These are phyloP conservation scores for Ectropis grisescens DNA, from an alignment of 1,140 invertebrate genomes.

Conservation along the genomic window DNA sequence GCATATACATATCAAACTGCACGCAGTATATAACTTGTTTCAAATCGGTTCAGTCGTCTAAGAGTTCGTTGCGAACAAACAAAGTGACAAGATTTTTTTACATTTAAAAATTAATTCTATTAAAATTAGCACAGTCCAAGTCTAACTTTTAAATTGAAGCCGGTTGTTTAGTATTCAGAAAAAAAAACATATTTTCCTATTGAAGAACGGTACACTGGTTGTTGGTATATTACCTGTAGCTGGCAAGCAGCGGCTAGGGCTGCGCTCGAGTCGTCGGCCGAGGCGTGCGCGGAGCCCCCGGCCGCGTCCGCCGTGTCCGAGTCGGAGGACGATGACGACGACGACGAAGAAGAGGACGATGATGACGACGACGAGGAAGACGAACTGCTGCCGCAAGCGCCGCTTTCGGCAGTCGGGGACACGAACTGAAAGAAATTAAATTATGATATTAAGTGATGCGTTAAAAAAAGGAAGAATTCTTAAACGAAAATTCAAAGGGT, in stretches of 20 bases:
- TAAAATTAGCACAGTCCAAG: too few species aligned
- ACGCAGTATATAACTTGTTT: too few species aligned
- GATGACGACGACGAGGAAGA: slow-evolving; percentile 48
- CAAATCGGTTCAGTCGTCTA: too few species aligned
- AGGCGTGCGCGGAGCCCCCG: slow-evolving; percentile 43
- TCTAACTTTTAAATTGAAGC: neutral
- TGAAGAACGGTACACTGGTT: too few species aligned
- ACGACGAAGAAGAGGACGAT: slow-evolving; percentile 55
- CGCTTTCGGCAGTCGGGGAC: slow-evolving; percentile 39
- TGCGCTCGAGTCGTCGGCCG: slow-evolving; percentile 53
- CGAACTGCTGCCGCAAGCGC: slow-evolving; percentile 44
- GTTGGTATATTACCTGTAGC: slow-evolving; percentile 34
- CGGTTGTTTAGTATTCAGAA: neutral
- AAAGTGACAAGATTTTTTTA: too few species aligned
- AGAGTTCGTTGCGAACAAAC: too few species aligned
- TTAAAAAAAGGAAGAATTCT: too few species aligned
- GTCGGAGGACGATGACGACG: slow-evolving; percentile 57
- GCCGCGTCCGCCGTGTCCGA: slow-evolving; percentile 58
- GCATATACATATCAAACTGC: too few species aligned
- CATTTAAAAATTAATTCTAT: too few species aligned
- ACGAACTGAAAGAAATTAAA: slow-evolving; percentile 41
- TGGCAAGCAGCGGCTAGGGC: slow-evolving; percentile 59
- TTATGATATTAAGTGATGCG: too few species aligned
- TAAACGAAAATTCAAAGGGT: too few species aligned
- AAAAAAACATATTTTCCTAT: neutral